Evolutionary conservation across 1,140 invertebrate species (phyloP).

Genomic region (Diploscapter pachys): DNA sequence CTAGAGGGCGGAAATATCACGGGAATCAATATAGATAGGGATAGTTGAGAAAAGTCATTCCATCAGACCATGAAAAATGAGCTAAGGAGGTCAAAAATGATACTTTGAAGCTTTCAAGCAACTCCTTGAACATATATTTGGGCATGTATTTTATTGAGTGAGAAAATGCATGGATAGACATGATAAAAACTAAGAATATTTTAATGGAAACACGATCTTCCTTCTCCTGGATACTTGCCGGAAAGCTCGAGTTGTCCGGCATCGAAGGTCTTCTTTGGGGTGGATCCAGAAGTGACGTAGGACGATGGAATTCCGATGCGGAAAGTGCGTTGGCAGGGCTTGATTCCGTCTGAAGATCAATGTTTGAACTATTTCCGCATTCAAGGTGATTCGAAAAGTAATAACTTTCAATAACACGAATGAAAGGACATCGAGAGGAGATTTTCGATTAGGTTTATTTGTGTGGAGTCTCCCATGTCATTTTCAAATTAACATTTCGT

Average conservation of each 20-base stretch:
- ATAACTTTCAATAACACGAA: neutral
- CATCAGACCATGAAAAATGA: too few species aligned
- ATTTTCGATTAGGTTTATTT: neutral
- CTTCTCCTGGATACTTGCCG: constrained; percentile 36
- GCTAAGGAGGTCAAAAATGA: too few species aligned
- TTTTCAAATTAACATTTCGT: neutral
- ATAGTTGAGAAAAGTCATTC: too few species aligned
- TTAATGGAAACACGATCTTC: too few species aligned
- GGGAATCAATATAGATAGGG: too few species aligned
- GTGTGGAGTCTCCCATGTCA: neutral
- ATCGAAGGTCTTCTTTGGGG: constrained; percentile 34
- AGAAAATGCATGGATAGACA: too few species aligned
- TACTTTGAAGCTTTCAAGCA: too few species aligned
- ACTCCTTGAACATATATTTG: too few species aligned
- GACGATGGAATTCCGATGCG: constrained; percentile 36
- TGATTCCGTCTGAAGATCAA: constrained; percentile 26
- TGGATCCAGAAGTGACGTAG: constrained; percentile 31
- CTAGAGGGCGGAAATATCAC: too few species aligned
- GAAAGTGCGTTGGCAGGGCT: constrained; percentile 40
- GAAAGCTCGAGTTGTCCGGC: constrained; percentile 34
- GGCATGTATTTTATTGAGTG: too few species aligned
- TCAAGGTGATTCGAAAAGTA: neutral
- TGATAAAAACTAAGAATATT: too few species aligned
- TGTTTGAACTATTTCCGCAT: neutral
- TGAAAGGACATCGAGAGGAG: neutral